These are phyloP conservation scores for Lobophora halterata DNA, from an alignment of 2,888 invertebrate genomes.

Conservation along the genomic window DNA sequence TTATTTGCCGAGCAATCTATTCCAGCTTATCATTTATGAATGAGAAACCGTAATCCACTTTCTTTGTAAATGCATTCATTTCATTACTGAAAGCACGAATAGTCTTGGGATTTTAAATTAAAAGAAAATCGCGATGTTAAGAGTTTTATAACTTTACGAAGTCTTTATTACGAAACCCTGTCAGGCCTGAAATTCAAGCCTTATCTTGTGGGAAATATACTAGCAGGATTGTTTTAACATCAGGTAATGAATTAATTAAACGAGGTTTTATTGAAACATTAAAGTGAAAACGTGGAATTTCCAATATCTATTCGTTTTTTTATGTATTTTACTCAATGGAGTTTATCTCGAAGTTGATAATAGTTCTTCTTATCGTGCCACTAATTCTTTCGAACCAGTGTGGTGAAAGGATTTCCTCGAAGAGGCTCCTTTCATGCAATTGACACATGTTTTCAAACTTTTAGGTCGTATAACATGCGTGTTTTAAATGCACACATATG, in stretches of 20 bases:
- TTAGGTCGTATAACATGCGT: too few relatives aligned
- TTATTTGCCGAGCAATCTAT: constrained; percentile 5
- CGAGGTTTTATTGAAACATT: not conserved
- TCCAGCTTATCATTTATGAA: not conserved
- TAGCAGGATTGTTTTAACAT: constrained; percentile 1
- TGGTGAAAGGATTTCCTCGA: too few relatives aligned
- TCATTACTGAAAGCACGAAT: constrained; percentile 5
- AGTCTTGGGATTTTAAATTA: constrained; percentile 1
- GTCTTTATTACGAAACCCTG: constrained; percentile 4
- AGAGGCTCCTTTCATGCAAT: too few relatives aligned
- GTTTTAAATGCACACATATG: too few relatives aligned
- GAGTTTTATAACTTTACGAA: constrained; percentile 2
- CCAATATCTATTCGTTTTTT: too few relatives aligned
- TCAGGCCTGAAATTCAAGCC: not conserved
- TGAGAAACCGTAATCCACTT: not conserved
- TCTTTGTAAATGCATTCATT: not conserved
- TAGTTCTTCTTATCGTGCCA: too few relatives aligned
- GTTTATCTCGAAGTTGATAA: too few relatives aligned
- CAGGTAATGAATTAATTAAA: not conserved
- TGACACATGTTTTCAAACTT: too few relatives aligned
- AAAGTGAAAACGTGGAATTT: too few relatives aligned
- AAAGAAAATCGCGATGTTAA: not conserved
- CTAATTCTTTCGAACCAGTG: too few relatives aligned
- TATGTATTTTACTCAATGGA: too few relatives aligned
- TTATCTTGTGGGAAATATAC: constrained; percentile 5